Base-by-base conservation (phyloP, 2,888 invertebrate genomes). In the Ommatoiulus sabulosus region DNA sequence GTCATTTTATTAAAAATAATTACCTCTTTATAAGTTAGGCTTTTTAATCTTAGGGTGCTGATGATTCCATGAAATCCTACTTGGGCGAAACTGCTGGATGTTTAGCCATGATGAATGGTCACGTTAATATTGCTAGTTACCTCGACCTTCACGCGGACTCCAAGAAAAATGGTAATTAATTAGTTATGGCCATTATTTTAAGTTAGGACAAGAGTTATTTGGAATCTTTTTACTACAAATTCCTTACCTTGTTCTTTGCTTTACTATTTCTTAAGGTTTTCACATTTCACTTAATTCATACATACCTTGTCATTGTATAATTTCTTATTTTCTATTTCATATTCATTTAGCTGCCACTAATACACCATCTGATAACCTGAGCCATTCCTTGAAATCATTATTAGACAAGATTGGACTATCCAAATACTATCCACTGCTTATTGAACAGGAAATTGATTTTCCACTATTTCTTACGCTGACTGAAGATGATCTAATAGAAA, bases 391-490 rank as follows among this genome's bases (percentile, higher is more conserved):
- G 10, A 86, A 86, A 24, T 44, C 46, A 20, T 86, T 86, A n/a
- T 17, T 86, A 6, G 86, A 86, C n/a, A 46, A 46, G 44, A 86
- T 86, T 86, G 86, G 86, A 4, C 86, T 86, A 15, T 44, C 44
- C 20, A 86, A 86, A 43, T 86, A 86, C 86, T 86, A 46, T n/a
- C 86, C 20, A 15, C 20, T 86, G 15, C 48, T 86, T n/a, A 46
- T 20, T 10, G 86, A 86, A 5, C 86, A 86, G 86, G 86, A 44
- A 20, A 48, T 86, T 86, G 86, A 86, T 43, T 86, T 86, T 20
- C 46, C 44, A n/a, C 46, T 86, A 12, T 86, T 86, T 86, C n/a
- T 86, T 12, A 86, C 86, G 10, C 44, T 86, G 12, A 86, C 44
- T 1, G 86, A 86, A 12, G 48, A 86, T 10, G 86, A 86, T 86